Conservation (phyloP, 2,797 vertebrate genomes). For the Danio jaintianensis region DNA sequence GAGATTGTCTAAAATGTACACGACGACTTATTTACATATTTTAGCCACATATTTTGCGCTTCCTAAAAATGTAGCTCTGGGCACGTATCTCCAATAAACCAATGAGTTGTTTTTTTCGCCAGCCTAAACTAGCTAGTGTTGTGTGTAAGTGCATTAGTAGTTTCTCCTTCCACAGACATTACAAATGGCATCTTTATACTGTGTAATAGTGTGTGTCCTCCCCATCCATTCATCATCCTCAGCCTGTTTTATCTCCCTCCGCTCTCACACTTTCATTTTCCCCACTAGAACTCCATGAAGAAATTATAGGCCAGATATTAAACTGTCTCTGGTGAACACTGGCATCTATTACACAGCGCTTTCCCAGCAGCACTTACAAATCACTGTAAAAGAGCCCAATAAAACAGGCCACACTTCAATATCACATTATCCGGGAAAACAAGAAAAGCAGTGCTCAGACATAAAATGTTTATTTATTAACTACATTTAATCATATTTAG, state of each 20-base stretch:
- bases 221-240: constrained; percentile 59
- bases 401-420: background rate
- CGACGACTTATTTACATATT: too few relatives aligned
- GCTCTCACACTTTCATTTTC: constrained; percentile 53
- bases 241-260: constrained; percentile 54
- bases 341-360: constrained; percentile 35
- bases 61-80: too few relatives aligned
- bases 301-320: constrained; percentile 56
- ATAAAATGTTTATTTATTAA: background rate
- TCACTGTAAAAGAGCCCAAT: constrained; percentile 28
- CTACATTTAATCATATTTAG: background rate
- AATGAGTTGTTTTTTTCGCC: constrained; percentile 32
- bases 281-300: constrained; percentile 43
- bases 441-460: background rate
- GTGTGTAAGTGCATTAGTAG: constrained; percentile 60
- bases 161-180: constrained; percentile 56
- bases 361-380: constrained; percentile 28
- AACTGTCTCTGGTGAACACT: constrained; percentile 46
- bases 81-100: too few relatives aligned
- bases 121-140: constrained; percentile 57
- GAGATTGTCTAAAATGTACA: too few relatives aligned
- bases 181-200: constrained; percentile 63
- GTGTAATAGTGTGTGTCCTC: constrained; percentile 61
- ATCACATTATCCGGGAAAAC: background rate
- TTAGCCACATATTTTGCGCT: too few relatives aligned